Evolutionary conservation across 2,113 vertebrate genomes (phyloP).

Genomic region (Daphoenositta chrysoptera): DNA sequence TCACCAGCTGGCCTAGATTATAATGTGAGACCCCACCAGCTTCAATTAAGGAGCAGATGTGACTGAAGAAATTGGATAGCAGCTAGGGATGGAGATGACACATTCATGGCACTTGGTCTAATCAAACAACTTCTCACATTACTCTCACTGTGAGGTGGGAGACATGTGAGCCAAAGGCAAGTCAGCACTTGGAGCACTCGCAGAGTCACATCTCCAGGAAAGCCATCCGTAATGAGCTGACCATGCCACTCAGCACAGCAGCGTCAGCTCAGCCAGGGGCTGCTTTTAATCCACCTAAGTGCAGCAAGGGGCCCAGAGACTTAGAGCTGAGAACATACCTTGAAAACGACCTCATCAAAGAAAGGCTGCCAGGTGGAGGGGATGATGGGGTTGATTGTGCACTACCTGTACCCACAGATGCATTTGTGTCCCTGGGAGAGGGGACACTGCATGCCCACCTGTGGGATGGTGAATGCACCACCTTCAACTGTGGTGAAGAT

Average conservation of each 20-base stretch:
- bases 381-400: not conserved
- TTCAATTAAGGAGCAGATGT: slow-evolving; percentile 54
- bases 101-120: slow-evolving; percentile 27
- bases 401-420: not conserved
- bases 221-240: slow-evolving; percentile 39
- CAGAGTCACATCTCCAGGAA: slow-evolving; percentile 3
- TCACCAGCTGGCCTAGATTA: slow-evolving; percentile 7
- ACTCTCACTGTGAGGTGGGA: slow-evolving; percentile 49
- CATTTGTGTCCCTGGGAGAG: not conserved
- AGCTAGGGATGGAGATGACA: slow-evolving; percentile 42
- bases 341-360: not conserved
- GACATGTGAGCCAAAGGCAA: slow-evolving; percentile 37
- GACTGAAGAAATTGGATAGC: slow-evolving; percentile 35
- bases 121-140: slow-evolving; percentile 60
- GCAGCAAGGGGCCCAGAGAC: not conserved
- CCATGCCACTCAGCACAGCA: not conserved
- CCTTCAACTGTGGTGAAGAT: not conserved
- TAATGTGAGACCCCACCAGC: not conserved
- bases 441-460: not conserved
- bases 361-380: not conserved
- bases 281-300: slow-evolving; percentile 6
- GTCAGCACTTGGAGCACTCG: slow-evolving; percentile 1
- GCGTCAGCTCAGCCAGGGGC: not conserved
- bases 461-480: rapidly evolving
- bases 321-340: not conserved